Evolutionary conservation across 2,113 vertebrate genomes (phyloP), one percentile per base, ranked within the genome.

Genomic region (Leptobrachium leishanense): DNA sequence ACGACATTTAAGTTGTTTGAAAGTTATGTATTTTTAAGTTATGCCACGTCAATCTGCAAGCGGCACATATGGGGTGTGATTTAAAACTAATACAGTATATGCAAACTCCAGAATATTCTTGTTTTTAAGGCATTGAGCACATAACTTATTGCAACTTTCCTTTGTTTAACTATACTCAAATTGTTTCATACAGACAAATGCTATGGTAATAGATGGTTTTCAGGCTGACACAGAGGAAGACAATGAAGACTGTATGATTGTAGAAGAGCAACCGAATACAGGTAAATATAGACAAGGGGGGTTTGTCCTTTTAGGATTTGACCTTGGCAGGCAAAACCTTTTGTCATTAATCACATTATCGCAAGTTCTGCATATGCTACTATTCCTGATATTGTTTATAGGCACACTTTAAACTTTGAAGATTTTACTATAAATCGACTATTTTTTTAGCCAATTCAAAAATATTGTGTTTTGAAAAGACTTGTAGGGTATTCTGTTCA

Each of bases 161-260:
- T 15, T n/a, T 70, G 15, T 46, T 50, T 6, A 4, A n/a, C 42
- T 7, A 0, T 50, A 7, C 2, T 46, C 31, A 39, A 0, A 10
- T 2, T 63, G 10, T 0, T 72, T 42, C 65, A 7, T 0, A 41
- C 43, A 84, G 96, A 88, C 83, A 3, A 95, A 91, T 79, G 81
- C 85, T 1, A 89, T 81, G 7, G 95, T 97, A 83, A 85, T 92
- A 9, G 97, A 98, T 0, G 96, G 96, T n/a, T 99, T 98, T 78
- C 97, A 99, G 85, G 97, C 95, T 9, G 97, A 99, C 87, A 97
- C 95, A 0, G 97, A 98, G 86, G 97, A 98, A 3, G 97, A 95
- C 2, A 85, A 92, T 1, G 92, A 94, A 0, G 92, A 92, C 3
- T 98, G 96, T 76, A 72, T 95, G 76, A 88, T 95, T 20, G 66